Evolutionary conservation across 2,888 invertebrate species (phyloP), one percentile per base, ranked within the genome.

Genomic region (Cremastobaeus sp.): DNA sequence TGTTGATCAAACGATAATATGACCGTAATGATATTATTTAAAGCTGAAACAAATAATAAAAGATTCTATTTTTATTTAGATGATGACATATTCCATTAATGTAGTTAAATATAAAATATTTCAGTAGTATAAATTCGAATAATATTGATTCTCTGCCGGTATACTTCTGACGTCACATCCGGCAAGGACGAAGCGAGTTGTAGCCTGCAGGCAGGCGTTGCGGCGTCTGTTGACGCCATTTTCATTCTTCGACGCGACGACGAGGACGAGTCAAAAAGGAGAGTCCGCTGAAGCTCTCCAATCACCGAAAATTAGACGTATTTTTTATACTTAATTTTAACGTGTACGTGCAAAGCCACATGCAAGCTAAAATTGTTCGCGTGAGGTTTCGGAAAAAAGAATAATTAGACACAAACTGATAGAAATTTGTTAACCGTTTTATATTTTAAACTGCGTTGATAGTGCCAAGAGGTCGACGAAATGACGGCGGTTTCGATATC

Each of bases 401-500:
- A 50, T 62, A 60, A 35, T 57, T 50, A 41, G 48, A 57, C 4
- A 14, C 3, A 57, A 59, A 57, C 12, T 45, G 50, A 25, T 64
- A 55, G 43, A 12, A 54, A 54, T 11, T 48, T 74, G 48, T 65
- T 70, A 52, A 52, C 54, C 60, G 69, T n/a, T 74, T 72, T 47
- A 72, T 59, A 65, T 72, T 72, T 65, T 69, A n/a, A 69, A 30
- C 47, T 52, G 12, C 41, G 48, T 54, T 65, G n/a, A 52, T 59
- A 65, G 69, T 74, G 73, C 73, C 74, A 64, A 74, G n/a, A 74
- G 57, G 59, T 59, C 55, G 55, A 69, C 32, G 48, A 66, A 30
- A 74, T 74, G 74, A 70, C 65, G 34, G 54, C 74, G 48, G 55
- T 74, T 35, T 62, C 74, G 43, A 74, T 74, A 18, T 70, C 74